Conservation (phyloP, 2,797 vertebrate genomes). For the Myoxocephalus aenaeus region DNA sequence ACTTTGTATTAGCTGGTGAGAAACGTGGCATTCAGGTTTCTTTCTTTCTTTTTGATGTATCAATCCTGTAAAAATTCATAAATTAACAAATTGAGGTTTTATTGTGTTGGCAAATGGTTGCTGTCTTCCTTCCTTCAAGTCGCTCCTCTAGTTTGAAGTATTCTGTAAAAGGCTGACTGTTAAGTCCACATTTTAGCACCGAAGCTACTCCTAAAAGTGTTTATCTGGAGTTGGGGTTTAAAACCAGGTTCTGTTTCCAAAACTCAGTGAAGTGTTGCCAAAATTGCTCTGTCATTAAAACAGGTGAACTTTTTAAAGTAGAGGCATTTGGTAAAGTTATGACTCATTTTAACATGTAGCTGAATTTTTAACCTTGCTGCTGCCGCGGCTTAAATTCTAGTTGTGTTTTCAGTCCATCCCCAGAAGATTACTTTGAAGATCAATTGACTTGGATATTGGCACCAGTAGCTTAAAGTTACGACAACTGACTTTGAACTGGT, state of each 20-base stretch:
- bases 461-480: neutral
- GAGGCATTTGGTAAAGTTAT: neutral
- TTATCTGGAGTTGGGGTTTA: neutral
- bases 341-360: neutral
- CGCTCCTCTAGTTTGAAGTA: neutral
- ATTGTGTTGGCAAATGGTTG: neutral
- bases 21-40: neutral
- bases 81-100: neutral
- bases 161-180: neutral
- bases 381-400: neutral
- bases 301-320: neutral
- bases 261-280: neutral
- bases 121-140: neutral
- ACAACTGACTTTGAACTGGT: too few species aligned
- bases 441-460: neutral
- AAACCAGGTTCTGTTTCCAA: neutral
- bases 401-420: neutral
- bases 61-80: neutral
- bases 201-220: neutral
- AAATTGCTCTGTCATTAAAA: neutral
- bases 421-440: neutral
- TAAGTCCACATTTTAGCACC: too few species aligned
- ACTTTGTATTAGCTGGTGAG: neutral
- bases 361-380: neutral
- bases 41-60: neutral